Evolutionary conservation across 30 jellyfish, hydroid and myxozoan genomes (phyloP), one percentile per base, ranked within the genome.

Genomic region (Turritopsis rubra): DNA sequence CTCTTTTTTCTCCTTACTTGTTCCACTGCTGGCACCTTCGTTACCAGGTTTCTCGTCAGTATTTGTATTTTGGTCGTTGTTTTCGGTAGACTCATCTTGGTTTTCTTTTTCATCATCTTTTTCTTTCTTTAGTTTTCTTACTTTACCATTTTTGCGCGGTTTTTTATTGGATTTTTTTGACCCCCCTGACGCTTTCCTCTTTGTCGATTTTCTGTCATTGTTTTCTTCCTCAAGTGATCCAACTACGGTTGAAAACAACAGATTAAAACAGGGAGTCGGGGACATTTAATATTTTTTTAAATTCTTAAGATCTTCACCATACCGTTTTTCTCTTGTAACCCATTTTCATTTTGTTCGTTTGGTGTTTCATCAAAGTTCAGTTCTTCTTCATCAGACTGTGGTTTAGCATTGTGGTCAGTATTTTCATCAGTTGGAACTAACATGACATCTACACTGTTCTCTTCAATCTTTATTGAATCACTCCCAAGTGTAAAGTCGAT

Each of bases 351-450:
- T 68, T 23, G 77, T 68, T 68, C 31, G 19, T 68, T 27, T 0
- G 77, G 77, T n/a, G 77, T 75, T 21, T 29, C 83, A 7, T 75
- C 83, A 75, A 75, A 28, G 23, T 28, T 75, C 0, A 26, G 66
- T 75, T 75, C 83, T 75, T 75, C 83, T 75, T 75, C 66, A 22
- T 75, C 66, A 29, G 54, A 28, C 76, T 75, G 83, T 75, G 18
- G 65, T 41, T 75, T 30, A 22, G 18, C 75, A 75, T 28, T 7
- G 1, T 1, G 54, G 17, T 75, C 41, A 5, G 1, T 13, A 75
- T 22, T 41, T 23, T 0, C 83, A 75, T 75, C 60, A 75, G 54
- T 30, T 68, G 28, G 77, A 68, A 68, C 31, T 1, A 68, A 27
- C 4, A 68, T 68, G 16, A 68, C 77, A 7, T 68, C 19, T 0